Evolutionary conservation across 2,113 vertebrate genomes (phyloP), one percentile per base, ranked within the genome.

Genomic region (Neolamprologus kungweensis): DNA sequence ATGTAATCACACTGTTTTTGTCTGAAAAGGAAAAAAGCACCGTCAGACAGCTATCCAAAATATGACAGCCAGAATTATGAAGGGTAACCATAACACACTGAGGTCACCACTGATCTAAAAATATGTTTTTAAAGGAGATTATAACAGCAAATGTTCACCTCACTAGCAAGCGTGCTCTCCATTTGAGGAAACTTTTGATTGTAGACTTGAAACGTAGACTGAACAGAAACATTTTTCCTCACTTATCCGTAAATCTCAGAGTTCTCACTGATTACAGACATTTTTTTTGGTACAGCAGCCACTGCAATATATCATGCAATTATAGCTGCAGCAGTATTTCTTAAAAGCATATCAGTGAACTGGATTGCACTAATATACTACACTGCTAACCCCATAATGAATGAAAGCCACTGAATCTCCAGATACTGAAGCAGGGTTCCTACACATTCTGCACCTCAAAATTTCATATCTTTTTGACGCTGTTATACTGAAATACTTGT

Each of bases 321-420:
- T 17, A 50, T 19, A 68, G 60, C 3, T 73, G 87, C 88, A 88
- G 85, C n/a, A 65, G n/a, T 33, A 33, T 31, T 51, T 31, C 73
- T 51, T 51, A 78, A 78, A 31, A n/a, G 17, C 17, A 78, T 2
- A 78, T 51, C 9, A 51, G 73, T 33, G 23, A 2, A 51, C 1
- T 78, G 17, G 26, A 78, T 13, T 78, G 45, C 45, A 51, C 73
- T 51, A 78, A 78, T 78, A 78, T 51, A 28, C 31, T 33, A 85
- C 91, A 91, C 88, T 93, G 91, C 94, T 95, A 90, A 87, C 91
- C 92, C 91, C 91, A 53, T 82, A 3, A 11, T 53, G 45, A 84
- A 83, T 63, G 33, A 86, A 65, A 88, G 42, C 81, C 63, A 88
- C 80, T 13, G 28, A 3, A 85, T 21, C 51, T 92, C 54, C 78